phyloP scores from a whole-genome alignment of 2,113 vertebrate genomes.

The Chamaea fasciata region DNA sequence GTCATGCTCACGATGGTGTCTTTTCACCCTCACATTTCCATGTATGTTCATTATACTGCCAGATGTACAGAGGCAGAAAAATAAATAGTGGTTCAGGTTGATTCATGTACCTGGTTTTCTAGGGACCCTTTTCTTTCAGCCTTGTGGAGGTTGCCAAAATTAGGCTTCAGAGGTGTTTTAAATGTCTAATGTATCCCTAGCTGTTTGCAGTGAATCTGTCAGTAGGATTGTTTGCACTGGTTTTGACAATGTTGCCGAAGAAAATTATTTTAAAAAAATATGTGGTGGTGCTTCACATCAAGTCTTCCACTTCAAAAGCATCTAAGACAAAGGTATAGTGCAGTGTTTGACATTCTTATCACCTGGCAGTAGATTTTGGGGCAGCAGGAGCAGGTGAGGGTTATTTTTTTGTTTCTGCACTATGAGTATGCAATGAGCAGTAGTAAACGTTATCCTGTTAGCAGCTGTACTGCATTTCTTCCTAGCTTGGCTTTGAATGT shows the following conservation, averaged over 20 bases:
- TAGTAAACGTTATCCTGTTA: neutral
- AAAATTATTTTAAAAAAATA: neutral
- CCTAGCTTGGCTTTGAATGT: neutral
- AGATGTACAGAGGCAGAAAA: neutral
- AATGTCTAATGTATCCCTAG: neutral
- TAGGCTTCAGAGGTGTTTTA: neutral
- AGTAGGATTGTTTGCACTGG: neutral
- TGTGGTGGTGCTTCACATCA: neutral
- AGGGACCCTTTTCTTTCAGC: neutral
- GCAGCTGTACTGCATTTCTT: neutral
- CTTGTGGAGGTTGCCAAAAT: neutral
- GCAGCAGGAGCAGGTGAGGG: neutral
- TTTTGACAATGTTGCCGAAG: neutral
- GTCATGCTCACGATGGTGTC: neutral
- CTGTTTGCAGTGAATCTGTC: neutral
- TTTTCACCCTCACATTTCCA: neutral
- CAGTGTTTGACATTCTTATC: neutral
- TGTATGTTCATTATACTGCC: neutral
- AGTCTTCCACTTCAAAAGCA: neutral
- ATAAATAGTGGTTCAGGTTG: neutral
- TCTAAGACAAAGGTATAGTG: neutral
- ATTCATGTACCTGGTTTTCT: neutral
- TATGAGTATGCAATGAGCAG: neutral
- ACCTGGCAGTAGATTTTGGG: neutral
- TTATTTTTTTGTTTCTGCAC: neutral